These are phyloP conservation scores for Pseudorectes ferrugineus DNA, from an alignment of 2,113 vertebrate species.

Conservation along the genomic window DNA sequence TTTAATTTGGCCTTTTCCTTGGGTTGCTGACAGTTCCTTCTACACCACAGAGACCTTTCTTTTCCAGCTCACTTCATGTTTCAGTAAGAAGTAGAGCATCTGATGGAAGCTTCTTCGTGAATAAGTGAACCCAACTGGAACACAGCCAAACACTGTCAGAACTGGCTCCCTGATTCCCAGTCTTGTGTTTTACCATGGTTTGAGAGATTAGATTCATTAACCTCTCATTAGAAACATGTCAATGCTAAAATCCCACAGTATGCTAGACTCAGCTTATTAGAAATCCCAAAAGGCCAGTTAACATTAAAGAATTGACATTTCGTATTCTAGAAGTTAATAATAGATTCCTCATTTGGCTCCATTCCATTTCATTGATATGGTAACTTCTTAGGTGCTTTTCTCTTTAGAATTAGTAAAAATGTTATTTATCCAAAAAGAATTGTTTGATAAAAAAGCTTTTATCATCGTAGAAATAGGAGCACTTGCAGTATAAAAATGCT, in stretches of 20 bases:
- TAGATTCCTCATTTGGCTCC: neutral
- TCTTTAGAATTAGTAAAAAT: neutral
- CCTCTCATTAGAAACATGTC: conserved; percentile 50
- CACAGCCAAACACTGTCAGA: conserved; percentile 19
- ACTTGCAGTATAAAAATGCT: neutral
- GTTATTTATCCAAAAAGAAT: neutral
- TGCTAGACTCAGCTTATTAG: conserved; percentile 16
- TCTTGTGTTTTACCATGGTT: neutral
- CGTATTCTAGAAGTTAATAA: conserved; percentile 4
- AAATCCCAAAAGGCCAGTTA: conserved; percentile 20
- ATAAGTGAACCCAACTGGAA: conserved; percentile 40
- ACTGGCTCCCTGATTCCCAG: conserved; percentile 28
- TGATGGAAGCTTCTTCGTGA: conserved; percentile 34
- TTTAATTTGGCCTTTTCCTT: conserved; percentile 39
- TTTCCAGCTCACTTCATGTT: conserved; percentile 22
- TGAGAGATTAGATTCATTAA: conserved; percentile 60
- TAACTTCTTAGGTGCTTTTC: neutral
- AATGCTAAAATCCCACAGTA: conserved; percentile 24
- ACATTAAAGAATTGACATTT: conserved; percentile 5
- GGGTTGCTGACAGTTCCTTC: conserved; percentile 6
- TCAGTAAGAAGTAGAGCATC: neutral
- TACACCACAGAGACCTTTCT: neutral
- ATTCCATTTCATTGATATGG: neutral
- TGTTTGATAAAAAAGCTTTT: neutral
- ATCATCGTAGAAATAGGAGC: neutral